Conservation (phyloP, 2,797 vertebrate genomes). For the Antrozous pallidus region DNA sequence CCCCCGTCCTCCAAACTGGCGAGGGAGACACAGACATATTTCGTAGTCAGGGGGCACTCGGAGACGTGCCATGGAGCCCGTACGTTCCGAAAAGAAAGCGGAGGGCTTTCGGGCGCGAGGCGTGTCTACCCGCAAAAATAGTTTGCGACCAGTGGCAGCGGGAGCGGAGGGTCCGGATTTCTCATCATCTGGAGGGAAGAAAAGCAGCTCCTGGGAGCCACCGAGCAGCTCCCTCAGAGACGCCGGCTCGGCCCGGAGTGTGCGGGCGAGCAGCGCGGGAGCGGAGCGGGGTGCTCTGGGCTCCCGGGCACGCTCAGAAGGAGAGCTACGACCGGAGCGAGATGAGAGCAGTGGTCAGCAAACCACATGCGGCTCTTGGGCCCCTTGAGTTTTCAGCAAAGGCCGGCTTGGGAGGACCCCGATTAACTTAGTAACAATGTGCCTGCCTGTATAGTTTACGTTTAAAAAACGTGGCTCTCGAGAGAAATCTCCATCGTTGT, state of each 20-base stretch:
- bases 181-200: not conserved
- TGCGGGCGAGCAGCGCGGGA: not conserved
- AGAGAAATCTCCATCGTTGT: no score
- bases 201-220: not conserved
- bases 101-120: not conserved
- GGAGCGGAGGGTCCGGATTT: not conserved
- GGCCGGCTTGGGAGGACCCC: no score
- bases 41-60: not conserved
- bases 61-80: not conserved
- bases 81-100: not conserved
- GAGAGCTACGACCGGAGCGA: not conserved
- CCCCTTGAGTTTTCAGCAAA: no score
- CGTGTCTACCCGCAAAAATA: not conserved
- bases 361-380: no score
- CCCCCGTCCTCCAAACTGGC: not conserved
- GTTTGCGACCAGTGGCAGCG: not conserved
- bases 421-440: no score
- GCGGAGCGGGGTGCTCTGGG: not conserved
- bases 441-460: no score
- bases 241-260: not conserved
- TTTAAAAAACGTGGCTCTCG: no score
- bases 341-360: no score
- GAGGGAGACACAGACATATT: not conserved
- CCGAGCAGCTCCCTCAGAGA: not conserved
- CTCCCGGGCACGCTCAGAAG: not conserved